A percentile compares a stretch with the other conserved stretches of the same genome.
phyloP scores from a whole-genome alignment of 2,797 vertebrate genomes.

The Serranus cabrilla region DNA sequence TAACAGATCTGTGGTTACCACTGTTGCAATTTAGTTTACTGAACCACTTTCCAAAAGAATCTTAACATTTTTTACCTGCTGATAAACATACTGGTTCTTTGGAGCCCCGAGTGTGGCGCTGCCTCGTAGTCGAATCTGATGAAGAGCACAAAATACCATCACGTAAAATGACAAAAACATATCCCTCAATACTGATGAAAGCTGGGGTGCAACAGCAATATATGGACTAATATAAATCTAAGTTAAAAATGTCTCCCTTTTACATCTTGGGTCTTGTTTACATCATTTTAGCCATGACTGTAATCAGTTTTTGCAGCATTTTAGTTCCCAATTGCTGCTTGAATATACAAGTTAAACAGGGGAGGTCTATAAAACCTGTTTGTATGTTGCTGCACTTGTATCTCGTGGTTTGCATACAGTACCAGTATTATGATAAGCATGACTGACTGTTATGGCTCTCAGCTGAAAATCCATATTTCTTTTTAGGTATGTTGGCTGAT shows the following conservation, averaged over 20 bases:
- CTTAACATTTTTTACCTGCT: conserved; percentile 65
- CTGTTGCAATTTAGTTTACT: too few relatives aligned
- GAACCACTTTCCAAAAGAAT: neutral
- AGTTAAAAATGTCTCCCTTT: neutral
- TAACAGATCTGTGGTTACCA: neutral
- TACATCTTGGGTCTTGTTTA: neutral
- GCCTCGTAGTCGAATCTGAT: conserved; percentile 78
- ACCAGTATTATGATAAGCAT: neutral
- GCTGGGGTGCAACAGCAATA: neutral
- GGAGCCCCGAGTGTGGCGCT: conserved; percentile 78
- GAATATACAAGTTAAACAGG: neutral
- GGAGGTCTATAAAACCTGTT: neutral
- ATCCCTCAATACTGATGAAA: neutral
- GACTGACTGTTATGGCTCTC: neutral
- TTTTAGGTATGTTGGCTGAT: neutral
- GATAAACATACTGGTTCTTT: conserved; percentile 83
- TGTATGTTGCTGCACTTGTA: neutral
- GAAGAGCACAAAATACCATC: neutral
- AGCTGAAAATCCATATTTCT: neutral
- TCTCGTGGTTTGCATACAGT: neutral
- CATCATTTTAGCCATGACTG: neutral
- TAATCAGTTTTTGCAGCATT: neutral
- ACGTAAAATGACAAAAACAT: neutral
- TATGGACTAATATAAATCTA: neutral
- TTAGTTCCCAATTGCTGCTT: neutral